A percentile compares a stretch with the other conserved stretches of the same genome.
Evolutionary conservation across 2,888 invertebrate species (phyloP).

Genomic region (Pristionchus japonicus): DNA sequence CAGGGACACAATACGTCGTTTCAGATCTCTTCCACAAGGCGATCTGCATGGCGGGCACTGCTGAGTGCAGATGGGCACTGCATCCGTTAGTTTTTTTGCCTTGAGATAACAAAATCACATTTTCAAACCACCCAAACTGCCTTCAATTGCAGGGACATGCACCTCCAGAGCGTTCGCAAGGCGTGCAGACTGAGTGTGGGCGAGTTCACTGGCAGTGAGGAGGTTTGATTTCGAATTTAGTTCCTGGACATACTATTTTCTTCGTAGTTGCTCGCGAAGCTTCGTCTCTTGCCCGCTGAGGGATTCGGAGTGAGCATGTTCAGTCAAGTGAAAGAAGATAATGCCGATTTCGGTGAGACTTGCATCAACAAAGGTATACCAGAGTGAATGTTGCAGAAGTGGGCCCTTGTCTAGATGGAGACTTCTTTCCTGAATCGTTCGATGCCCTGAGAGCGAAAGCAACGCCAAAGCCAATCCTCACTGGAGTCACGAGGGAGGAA

Average conservation of each 20-base stretch:
- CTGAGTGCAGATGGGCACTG: conserved; percentile 45
- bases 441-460: not conserved
- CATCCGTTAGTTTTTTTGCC: not conserved
- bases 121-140: conserved; percentile 49
- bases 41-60: conserved; percentile 60
- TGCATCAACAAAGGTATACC: not conserved
- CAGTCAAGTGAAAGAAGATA: not conserved
- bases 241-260: not conserved
- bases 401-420: not conserved
- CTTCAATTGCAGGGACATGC: conserved; percentile 17
- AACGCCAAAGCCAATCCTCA: not conserved
- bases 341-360: not conserved
- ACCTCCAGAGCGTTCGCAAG: not conserved
- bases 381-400: conserved; percentile 40
- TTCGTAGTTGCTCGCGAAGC: not conserved
- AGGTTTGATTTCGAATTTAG: not conserved
- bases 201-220: not conserved
- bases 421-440: not conserved
- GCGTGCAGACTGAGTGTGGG: not conserved
- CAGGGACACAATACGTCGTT: not conserved
- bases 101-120: no score
- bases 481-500: conserved; percentile 3
- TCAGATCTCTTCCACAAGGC: conserved; percentile 61
- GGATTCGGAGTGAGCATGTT: not conserved
- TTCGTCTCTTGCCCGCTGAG: not conserved